phyloP scores from a whole-genome alignment of 2,113 vertebrate species.

The Heptranchias perlo region DNA sequence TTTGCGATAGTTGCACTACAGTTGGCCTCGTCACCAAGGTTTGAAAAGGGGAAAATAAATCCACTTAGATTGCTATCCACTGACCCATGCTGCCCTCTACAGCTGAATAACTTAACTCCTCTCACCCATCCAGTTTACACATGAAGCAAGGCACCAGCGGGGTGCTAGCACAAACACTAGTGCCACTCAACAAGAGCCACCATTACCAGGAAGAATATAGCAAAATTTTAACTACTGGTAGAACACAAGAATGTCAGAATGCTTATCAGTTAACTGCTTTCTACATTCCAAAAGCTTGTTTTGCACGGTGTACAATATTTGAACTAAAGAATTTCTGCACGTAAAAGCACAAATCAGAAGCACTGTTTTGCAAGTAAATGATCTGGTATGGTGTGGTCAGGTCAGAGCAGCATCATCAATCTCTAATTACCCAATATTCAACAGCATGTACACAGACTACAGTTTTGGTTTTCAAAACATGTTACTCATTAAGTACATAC shows the following conservation, averaged over 20 bases:
- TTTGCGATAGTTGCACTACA: neutral
- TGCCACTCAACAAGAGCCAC: neutral
- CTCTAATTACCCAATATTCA: neutral
- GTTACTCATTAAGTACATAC: neutral
- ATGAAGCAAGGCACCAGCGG: neutral
- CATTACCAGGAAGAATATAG: neutral
- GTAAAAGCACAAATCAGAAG: neutral
- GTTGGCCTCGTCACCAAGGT: neutral
- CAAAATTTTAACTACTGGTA: neutral
- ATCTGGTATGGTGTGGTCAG: neutral
- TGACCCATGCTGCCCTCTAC: neutral
- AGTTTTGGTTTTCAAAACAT: neutral
- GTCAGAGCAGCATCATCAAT: neutral
- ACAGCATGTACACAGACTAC: neutral
- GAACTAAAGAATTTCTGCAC: neutral
- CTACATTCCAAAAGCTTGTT: neutral
- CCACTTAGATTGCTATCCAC: neutral
- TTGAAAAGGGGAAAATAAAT: neutral
- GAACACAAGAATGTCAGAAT: neutral
- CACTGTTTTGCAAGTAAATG: neutral
- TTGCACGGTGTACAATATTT: neutral
- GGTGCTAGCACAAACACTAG: neutral
- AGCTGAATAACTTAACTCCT: neutral
- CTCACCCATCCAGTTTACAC: too few species aligned
- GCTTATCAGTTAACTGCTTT: neutral